Conservation (phyloP, 2,113 vertebrate species). For the Sinocyclocheilus anophthalmus region DNA sequence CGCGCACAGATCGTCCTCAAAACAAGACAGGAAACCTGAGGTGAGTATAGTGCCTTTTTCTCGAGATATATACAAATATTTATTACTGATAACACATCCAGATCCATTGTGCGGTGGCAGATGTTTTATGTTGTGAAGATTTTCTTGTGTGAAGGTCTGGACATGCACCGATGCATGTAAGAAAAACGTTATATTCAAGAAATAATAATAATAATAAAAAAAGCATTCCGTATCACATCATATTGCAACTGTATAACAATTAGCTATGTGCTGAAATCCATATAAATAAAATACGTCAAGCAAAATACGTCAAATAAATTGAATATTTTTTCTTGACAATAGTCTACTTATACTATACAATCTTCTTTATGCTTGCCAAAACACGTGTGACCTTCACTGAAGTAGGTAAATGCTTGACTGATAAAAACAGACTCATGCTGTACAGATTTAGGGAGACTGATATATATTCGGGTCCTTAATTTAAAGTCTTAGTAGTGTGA, state of each 20-base stretch:
- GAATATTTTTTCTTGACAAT: background rate
- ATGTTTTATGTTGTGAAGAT: background rate
- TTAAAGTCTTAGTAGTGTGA: background rate
- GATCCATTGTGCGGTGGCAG: background rate
- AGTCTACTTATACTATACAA: background rate
- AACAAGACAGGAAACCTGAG: constrained; percentile 69
- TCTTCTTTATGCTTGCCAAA: background rate
- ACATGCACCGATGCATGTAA: too few species aligned
- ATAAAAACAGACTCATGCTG: background rate
- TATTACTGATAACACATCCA: background rate
- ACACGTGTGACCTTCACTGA: background rate
- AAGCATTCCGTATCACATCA: background rate
- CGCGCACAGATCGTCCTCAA: constrained; percentile 61
- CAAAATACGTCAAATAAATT: too few species aligned
- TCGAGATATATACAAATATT: background rate
- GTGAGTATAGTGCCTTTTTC: constrained; percentile 59
- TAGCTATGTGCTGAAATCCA: too few species aligned
- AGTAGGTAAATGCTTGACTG: background rate
- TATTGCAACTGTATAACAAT: too few species aligned
- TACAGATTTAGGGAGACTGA: background rate
- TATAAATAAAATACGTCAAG: too few species aligned
- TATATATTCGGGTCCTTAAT: background rate
- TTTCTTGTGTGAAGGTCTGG: too few species aligned
- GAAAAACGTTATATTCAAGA: too few species aligned
- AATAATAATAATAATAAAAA: background rate